These are phyloP conservation scores for Eulimnadia texana DNA, from an alignment of 1,140 invertebrate species.

Conservation along the genomic window DNA sequence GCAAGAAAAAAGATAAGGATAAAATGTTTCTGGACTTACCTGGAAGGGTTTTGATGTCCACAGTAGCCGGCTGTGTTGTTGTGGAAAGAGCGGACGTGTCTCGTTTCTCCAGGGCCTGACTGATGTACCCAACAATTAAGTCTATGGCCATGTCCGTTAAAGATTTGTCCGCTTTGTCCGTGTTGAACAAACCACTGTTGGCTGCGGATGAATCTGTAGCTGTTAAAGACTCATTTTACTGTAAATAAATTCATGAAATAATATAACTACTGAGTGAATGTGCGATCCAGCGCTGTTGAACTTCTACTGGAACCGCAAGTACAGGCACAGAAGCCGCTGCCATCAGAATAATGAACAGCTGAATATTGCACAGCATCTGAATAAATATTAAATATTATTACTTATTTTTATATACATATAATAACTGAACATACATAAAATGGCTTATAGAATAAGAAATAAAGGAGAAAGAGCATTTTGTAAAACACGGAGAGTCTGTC, in stretches of 20 bases:
- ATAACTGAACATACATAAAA: no score
- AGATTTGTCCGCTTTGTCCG: background rate
- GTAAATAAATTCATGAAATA: no score
- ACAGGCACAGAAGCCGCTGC: no score
- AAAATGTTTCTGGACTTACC: background rate
- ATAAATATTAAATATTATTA: no score
- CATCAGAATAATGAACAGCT: no score
- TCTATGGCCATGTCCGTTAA: background rate
- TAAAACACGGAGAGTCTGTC: background rate
- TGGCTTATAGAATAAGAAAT: no score
- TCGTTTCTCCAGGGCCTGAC: background rate
- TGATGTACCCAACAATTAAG: background rate
- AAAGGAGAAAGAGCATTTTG: background rate
- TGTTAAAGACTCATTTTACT: background rate
- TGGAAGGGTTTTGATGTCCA: constrained; percentile 16
- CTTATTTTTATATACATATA: no score
- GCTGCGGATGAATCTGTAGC: background rate
- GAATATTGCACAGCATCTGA: no score
- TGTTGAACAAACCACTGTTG: background rate
- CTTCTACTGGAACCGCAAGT: no score
- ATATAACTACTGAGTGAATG: no score
- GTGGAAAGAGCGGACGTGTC: background rate
- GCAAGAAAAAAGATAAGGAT: background rate
- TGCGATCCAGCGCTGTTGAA: no score
- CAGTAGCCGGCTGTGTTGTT: constrained; percentile 11